Base-by-base conservation (phyloP, 1,140 invertebrate genomes). In the Drosophila persimilis region DNA sequence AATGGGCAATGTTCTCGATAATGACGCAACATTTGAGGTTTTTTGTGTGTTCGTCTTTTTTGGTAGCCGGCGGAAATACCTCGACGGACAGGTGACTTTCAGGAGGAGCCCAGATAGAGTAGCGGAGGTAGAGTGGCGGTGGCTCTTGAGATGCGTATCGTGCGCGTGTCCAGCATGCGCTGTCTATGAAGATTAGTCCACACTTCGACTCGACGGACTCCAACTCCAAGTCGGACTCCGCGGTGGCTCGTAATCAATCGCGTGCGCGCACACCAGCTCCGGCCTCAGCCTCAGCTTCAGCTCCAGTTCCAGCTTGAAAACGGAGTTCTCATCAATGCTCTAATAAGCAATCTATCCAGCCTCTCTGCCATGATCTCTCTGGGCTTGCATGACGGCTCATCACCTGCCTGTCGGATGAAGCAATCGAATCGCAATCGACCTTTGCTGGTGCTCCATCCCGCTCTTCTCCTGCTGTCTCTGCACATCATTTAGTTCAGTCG, bases 331-430 rank as follows among this genome's bases (percentile, higher is more conserved):
- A 63, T 41, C 47, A 39, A 11, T 64, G 67, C 78, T 88, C 83
- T 88, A 85, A 85, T 85, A 80, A 77, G 64, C 77, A 63, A 80
- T 80, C 77, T 80, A 80, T 52, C 24, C 9, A 39, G 35, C 3
- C 35, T 31, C 35, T 39, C 35, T 39, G 8, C 11, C 39, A 29
- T 39, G 9, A 3, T 39, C 11, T 39, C 4, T 13, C 11, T 6
- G 45, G 65, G 60, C 57, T 88, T 75, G 83, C 83, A 88, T 88
- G 83, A 83, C 41, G 74, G 65, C 81, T 77, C 81, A 80, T 85
- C 81, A 85, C 73, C 81, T 88, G 81, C 74, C 86, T 89, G 86
- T 89, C 78, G 77, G 86, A 89, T 89, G 85, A 89, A 89, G 80
- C 85, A 85, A 89, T 85, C 85, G 83, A 65, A 15, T 66, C 51